Percentiles rank a stretch among this genome's conserved stretches.
These are phyloP conservation scores for Amblyopsis rosae DNA, from an alignment of 2,113 vertebrate species.

Conservation along the genomic window DNA sequence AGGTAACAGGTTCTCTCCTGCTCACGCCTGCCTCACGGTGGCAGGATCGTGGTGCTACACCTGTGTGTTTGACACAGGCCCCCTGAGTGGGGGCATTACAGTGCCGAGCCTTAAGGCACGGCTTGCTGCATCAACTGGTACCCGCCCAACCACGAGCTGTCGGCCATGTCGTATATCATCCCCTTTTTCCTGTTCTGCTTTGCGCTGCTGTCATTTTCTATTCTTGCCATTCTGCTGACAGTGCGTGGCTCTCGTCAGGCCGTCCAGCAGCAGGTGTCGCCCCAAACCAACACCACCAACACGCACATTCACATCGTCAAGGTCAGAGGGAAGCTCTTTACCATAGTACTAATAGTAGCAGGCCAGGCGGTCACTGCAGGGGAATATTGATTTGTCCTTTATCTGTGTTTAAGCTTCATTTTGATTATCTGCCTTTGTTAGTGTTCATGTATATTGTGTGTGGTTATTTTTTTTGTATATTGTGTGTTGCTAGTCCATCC, in stretches of 20 bases:
- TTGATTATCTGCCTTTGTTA: too few species aligned
- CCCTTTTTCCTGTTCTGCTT: slow-evolving; percentile 86
- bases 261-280: slow-evolving; percentile 76
- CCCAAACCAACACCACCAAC: slow-evolving; percentile 64
- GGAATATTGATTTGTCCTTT: slow-evolving; percentile 60
- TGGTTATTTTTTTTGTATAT: too few species aligned
- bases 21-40: slow-evolving; percentile 77
- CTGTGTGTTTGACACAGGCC: slow-evolving; percentile 61
- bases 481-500: too few species aligned
- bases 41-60: slow-evolving; percentile 37
- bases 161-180: slow-evolving; percentile 78
- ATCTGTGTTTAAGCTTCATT: neutral
- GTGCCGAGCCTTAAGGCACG: slow-evolving; percentile 83
- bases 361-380: slow-evolving; percentile 10
- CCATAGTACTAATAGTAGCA: neutral
- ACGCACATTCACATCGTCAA: slow-evolving; percentile 77
- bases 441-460: too few species aligned
- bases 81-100: slow-evolving; percentile 82
- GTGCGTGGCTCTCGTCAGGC: slow-evolving; percentile 78
- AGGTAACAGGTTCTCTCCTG: slow-evolving; percentile 81
- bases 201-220: slow-evolving; percentile 78
- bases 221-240: slow-evolving; percentile 83
- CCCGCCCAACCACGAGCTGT: slow-evolving; percentile 64
- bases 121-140: slow-evolving; percentile 87
- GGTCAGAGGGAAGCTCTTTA: slow-evolving; percentile 68